phyloP scores from a whole-genome alignment of 2,888 invertebrate species.

The Eupithecia vulgata region DNA sequence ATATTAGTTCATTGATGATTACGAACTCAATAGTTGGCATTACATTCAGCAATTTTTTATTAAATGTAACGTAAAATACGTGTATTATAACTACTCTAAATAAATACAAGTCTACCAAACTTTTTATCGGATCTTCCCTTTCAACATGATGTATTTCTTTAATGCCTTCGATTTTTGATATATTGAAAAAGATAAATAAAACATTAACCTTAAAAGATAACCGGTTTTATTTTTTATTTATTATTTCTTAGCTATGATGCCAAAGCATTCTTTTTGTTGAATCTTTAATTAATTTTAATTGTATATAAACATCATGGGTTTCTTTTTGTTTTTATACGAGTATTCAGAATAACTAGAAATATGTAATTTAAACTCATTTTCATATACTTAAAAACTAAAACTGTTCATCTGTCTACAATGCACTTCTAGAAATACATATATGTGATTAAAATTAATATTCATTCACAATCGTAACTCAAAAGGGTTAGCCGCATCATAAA shows the following conservation, averaged over 20 bases:
- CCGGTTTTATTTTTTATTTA: neutral
- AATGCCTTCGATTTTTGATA: neutral
- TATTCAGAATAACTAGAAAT: neutral
- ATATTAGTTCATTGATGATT: neutral
- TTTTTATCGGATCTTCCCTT: neutral
- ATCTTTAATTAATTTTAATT: neutral
- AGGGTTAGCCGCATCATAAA: conserved; percentile 37
- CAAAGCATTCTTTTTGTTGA: neutral
- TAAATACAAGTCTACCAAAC: neutral
- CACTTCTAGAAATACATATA: neutral
- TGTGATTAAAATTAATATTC: neutral
- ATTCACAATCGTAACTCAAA: conserved; percentile 27
- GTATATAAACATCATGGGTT: neutral
- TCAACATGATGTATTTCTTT: neutral
- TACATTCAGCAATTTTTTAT: neutral
- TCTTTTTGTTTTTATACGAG: neutral
- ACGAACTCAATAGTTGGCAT: neutral
- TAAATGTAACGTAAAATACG: neutral
- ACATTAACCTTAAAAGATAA: neutral
- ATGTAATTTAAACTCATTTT: neutral
- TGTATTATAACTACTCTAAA: neutral
- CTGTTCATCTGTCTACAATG: neutral
- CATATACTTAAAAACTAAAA: neutral
- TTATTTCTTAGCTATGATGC: neutral
- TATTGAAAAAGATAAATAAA: neutral